Percentiles rank a stretch among this genome's conserved stretches.
These are phyloP conservation scores for Engraulis encrasicolus DNA, from an alignment of 2,113 vertebrate species.

Conservation along the genomic window DNA sequence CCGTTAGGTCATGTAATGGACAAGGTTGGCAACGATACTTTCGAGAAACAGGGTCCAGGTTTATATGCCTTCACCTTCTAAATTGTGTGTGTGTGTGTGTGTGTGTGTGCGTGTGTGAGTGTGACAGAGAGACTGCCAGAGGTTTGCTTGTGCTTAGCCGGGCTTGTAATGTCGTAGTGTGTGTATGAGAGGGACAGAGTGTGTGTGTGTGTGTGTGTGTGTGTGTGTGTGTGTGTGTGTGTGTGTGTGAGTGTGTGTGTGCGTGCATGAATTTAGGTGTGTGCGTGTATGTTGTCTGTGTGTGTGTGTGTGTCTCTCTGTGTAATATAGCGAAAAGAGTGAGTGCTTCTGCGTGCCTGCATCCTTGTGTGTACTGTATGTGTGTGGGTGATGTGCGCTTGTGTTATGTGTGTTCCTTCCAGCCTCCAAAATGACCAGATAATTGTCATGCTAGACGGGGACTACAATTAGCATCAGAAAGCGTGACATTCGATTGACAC, in stretches of 20 bases:
- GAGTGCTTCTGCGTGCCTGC: neutral
- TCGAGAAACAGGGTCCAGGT: too few relatives aligned
- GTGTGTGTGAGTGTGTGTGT: neutral
- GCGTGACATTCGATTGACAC: constrained; percentile 48
- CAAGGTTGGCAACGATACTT: too few relatives aligned
- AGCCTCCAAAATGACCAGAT: constrained; percentile 50
- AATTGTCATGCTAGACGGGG: constrained; percentile 42
- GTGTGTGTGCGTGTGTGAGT: neutral
- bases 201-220: neutral
- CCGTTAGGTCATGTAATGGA: too few relatives aligned
- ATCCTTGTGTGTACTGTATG: too few relatives aligned
- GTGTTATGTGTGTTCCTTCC: neutral
- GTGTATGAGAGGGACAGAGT: neutral
- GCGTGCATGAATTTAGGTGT: neutral
- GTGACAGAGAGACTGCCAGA: neutral
- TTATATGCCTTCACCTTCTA: neutral
- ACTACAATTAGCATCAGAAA: constrained; percentile 55
- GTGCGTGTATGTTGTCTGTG: neutral
- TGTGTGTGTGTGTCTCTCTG: neutral
- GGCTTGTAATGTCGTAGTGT: too few relatives aligned
- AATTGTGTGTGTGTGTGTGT: neutral
- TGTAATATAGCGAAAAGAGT: neutral
- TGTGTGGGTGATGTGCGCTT: neutral
- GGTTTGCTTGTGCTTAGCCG: too few relatives aligned
- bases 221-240: neutral